Evolutionary conservation across 2,797 vertebrate species (phyloP).

Genomic region (Muraenolepis orangiensis): DNA sequence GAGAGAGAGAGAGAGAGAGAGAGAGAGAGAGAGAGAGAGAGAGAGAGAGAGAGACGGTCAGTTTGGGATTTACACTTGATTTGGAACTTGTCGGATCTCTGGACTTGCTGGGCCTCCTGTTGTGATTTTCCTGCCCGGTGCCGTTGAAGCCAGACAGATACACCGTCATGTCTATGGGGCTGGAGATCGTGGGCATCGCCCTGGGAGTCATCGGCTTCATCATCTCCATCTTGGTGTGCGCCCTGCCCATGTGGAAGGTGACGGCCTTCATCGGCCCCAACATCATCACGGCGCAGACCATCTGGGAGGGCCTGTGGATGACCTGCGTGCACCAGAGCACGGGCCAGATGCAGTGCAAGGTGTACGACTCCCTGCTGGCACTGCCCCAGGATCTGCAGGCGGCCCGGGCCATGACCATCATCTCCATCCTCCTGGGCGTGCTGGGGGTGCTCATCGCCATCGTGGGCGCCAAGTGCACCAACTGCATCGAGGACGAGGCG

Average conservation of each 20-base stretch:
- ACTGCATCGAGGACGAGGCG: conserved; percentile 87
- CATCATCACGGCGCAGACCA: conserved; percentile 87
- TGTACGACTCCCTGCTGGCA: conserved; percentile 86
- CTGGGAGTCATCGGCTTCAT: conserved; percentile 84
- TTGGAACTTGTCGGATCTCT: neutral
- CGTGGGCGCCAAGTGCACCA: conserved; percentile 91
- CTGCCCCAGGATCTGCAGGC: conserved; percentile 86
- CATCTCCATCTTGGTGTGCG: conserved; percentile 80
- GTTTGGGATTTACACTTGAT: neutral
- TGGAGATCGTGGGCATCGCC: conserved; percentile 86
- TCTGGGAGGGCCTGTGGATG: conserved; percentile 90
- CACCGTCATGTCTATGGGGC: conserved; percentile 86
- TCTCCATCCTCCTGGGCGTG: conserved; percentile 82
- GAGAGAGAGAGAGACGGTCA: neutral
- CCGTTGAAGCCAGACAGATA: neutral
- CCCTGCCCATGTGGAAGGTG: conserved; percentile 88
- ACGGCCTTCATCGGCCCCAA: conserved; percentile 86
- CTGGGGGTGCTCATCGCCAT: conserved; percentile 84
- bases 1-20: conserved; percentile 7
- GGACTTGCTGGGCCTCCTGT: neutral
- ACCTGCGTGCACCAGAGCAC: conserved; percentile 86
- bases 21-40: neutral
- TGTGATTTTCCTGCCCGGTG: neutral
- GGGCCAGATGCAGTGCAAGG: conserved; percentile 89
- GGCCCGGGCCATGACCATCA: conserved; percentile 82